Conservation (phyloP, 1,140 invertebrate genomes). For the Listronotus bonariensis region DNA sequence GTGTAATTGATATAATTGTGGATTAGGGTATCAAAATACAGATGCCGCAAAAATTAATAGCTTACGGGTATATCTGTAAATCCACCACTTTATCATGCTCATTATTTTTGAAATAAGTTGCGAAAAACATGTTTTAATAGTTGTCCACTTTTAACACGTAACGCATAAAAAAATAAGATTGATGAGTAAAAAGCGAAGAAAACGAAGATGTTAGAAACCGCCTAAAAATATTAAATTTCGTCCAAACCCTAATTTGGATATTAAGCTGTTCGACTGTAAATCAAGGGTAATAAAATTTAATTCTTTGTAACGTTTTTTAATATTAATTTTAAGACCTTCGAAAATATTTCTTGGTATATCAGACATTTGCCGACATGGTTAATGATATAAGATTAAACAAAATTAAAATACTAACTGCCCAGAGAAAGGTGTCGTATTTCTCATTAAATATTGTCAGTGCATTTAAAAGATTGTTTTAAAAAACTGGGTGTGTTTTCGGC, state of each 20-base stretch:
- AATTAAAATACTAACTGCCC: conserved; percentile 29
- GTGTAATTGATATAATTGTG: too few species aligned
- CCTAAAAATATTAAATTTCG: background rate
- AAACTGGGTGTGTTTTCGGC: background rate
- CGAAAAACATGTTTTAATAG: too few species aligned
- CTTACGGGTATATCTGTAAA: too few species aligned
- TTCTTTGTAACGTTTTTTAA: background rate
- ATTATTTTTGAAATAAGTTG: too few species aligned
- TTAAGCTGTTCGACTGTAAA: conserved; percentile 4
- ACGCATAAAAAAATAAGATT: too few species aligned
- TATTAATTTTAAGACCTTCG: background rate
- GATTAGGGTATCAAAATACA: too few species aligned
- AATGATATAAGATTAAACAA: conserved; percentile 18
- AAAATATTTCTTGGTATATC: conserved; percentile 5
- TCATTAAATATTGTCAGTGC: conserved; percentile 27
- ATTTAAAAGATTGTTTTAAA: conserved; percentile 12
- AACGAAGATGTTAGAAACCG: background rate
- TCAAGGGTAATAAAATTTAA: conserved; percentile 9
- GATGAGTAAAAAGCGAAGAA: background rate
- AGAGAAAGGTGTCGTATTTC: conserved; percentile 13
- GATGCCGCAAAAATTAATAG: too few species aligned
- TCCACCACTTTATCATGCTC: too few species aligned
- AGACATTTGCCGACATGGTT: conserved; percentile 17
- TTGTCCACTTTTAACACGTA: too few species aligned
- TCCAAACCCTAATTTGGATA: conserved; percentile 1